Conservation (phyloP, 2,888 invertebrate species). For the Patella caerulea region DNA sequence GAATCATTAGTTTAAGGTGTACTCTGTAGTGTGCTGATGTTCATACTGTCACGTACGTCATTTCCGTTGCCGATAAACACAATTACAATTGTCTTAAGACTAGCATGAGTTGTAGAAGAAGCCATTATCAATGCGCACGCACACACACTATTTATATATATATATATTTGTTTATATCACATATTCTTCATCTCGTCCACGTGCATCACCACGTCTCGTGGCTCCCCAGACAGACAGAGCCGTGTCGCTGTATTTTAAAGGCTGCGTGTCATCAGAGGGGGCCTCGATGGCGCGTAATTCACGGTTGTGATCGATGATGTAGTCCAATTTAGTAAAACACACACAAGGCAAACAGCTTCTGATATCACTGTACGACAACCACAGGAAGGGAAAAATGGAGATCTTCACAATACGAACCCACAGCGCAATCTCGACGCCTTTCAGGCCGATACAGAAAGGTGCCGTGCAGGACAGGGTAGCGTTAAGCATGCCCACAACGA, state of each 20-base stretch:
- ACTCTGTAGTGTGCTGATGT: no score
- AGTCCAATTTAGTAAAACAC: neutral
- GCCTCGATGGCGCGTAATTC: neutral
- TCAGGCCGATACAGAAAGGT: neutral
- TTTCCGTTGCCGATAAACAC: no score
- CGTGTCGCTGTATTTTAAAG: neutral
- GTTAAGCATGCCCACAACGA: neutral
- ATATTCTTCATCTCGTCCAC: neutral
- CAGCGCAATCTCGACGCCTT: neutral
- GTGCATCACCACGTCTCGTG: neutral
- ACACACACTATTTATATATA: no score
- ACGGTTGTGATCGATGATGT: neutral
- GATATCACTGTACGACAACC: neutral
- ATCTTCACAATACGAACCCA: constrained; percentile 3
- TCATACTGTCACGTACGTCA: no score
- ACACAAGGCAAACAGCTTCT: constrained; percentile 4
- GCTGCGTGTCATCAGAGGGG: neutral
- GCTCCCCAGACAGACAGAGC: neutral
- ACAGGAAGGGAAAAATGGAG: neutral
- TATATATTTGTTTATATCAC: neutral
- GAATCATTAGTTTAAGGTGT: no score
- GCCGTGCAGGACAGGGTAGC: neutral
- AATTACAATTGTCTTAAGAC: no score
- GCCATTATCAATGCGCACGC: no score
- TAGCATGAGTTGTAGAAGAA: no score